Percentiles rank a stretch among this genome's conserved stretches.
These are phyloP conservation scores for Procavia capensis DNA, from an alignment of 2,113 vertebrate species.

Conservation along the genomic window DNA sequence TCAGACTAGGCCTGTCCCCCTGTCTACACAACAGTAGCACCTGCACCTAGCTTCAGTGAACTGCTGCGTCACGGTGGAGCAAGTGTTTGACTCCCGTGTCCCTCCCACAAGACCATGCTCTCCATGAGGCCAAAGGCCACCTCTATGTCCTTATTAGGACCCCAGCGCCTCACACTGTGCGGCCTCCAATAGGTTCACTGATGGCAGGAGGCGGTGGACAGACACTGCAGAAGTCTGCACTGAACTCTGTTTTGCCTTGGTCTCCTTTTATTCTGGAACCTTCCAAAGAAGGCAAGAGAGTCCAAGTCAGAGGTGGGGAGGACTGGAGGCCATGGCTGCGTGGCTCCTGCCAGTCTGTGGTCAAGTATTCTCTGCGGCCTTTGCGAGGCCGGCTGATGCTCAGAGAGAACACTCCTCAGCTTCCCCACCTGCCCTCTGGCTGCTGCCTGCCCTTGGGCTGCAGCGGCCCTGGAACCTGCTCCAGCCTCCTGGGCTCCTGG, in stretches of 20 bases:
- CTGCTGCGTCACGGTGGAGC: not conserved
- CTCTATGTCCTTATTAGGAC: rapidly evolving
- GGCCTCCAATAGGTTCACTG: not conserved
- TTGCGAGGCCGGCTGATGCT: not conserved
- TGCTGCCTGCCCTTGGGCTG: rapidly evolving
- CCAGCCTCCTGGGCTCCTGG: not conserved
- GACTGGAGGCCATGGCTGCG: not conserved
- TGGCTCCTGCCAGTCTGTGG: not conserved
- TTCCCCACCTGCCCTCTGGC: not conserved
- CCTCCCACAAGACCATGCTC: rapidly evolving
- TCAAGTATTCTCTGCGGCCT: constrained; percentile 31
- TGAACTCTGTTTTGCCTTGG: not conserved
- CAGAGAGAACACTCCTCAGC: not conserved
- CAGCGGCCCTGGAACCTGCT: rapidly evolving
- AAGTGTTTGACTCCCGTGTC: not conserved
- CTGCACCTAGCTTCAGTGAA: not conserved
- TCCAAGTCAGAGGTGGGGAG: not conserved
- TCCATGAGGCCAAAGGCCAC: not conserved
- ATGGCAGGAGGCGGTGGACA: not conserved
- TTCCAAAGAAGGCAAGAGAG: not conserved
- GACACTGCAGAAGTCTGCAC: not conserved
- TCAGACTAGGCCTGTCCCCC: not conserved
- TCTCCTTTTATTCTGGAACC: not conserved
- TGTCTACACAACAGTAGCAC: rapidly evolving
- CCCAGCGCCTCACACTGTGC: not conserved